Conservation (phyloP, 2,797 vertebrate species). For the Phoxinus dragarum region DNA sequence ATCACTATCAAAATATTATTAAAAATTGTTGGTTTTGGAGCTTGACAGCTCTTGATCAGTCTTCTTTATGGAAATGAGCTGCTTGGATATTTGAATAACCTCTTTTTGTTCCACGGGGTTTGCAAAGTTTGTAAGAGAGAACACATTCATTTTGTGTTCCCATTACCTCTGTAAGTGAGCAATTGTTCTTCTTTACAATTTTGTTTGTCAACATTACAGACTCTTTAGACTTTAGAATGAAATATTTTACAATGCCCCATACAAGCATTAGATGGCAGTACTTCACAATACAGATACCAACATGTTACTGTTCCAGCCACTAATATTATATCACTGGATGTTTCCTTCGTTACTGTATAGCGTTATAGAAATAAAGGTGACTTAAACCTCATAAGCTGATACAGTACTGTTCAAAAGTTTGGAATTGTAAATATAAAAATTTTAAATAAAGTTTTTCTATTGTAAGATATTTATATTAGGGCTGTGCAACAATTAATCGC, state of each 20-base stretch:
- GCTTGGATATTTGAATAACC: neutral
- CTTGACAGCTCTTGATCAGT: neutral
- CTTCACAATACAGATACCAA: constrained; percentile 13
- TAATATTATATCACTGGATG: neutral
- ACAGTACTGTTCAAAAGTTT: neutral
- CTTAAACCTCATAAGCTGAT: neutral
- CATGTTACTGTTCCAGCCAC: neutral
- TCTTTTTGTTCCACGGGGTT: neutral
- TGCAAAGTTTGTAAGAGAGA: neutral
- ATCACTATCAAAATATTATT: neutral
- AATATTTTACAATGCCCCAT: neutral
- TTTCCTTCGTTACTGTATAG: too few relatives aligned
- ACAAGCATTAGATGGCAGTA: constrained; percentile 18
- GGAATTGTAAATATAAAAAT: neutral
- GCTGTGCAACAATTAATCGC: too few relatives aligned
- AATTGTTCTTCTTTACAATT: neutral
- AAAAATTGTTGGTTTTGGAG: neutral
- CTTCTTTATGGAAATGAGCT: neutral
- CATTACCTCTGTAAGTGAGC: neutral
- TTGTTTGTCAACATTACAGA: neutral
- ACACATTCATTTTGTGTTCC: neutral
- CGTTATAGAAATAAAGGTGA: neutral
- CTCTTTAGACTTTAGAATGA: neutral
- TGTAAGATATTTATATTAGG: too few relatives aligned
- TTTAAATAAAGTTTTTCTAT: neutral